phyloP scores from a whole-genome alignment of 2,113 vertebrate genomes.

The Dasypus novemcinctus region DNA sequence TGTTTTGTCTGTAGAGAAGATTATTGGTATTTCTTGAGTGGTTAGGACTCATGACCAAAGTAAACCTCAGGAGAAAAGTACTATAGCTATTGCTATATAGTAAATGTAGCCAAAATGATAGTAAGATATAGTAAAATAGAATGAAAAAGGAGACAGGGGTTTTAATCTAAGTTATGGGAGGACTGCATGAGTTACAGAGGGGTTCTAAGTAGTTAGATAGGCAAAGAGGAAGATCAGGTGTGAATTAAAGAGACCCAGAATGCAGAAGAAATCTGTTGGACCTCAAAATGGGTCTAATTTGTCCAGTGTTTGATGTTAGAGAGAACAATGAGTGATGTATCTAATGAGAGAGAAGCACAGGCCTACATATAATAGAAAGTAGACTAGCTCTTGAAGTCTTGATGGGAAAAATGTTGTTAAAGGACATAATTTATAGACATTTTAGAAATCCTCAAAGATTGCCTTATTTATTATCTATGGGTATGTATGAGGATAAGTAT shows the following conservation, averaged over 20 bases:
- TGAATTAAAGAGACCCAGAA: neutral
- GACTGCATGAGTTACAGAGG: neutral
- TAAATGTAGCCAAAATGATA: neutral
- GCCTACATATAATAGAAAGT: neutral
- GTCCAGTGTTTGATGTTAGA: neutral
- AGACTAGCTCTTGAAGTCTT: neutral
- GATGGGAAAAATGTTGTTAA: neutral
- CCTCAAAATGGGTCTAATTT: neutral
- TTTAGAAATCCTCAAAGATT: neutral
- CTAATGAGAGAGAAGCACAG: neutral
- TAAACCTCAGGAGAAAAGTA: neutral
- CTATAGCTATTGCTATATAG: neutral
- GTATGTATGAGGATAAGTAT: neutral
- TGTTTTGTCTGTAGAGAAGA: neutral
- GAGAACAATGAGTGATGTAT: neutral
- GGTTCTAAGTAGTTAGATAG: neutral
- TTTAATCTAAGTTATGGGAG: neutral
- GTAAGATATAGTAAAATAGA: neutral
- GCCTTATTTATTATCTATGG: neutral
- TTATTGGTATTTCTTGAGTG: neutral
- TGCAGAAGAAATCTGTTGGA: neutral
- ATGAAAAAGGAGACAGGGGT: neutral
- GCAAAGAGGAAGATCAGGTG: neutral
- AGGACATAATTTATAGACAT: neutral
- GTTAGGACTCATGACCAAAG: neutral